Evolutionary conservation across 1,140 invertebrate genomes (phyloP), one percentile per base, ranked within the genome.

Genomic region (Drosophila paulistorum): DNA sequence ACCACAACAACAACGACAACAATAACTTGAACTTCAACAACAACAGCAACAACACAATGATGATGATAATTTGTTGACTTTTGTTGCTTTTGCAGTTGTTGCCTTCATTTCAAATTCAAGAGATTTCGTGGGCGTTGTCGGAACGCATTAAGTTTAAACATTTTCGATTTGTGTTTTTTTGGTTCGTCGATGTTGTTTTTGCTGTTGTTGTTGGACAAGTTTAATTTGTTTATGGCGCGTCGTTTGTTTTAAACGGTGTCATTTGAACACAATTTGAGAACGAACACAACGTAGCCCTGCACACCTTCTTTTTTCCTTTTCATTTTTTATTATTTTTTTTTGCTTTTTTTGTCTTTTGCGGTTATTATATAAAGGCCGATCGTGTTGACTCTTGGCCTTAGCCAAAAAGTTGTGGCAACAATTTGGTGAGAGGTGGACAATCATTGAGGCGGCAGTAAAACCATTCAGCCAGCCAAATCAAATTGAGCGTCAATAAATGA

Each of bases 351-450:
- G 17, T 51, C 10, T 3, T 23, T 51, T 10, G 14, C 45, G 17
- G 17, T 51, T 51, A 51, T 51, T 51, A 51, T 51, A 51, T 58
- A 37, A 35, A 35, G 55, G 61, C 62, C 11, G 81, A 75, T 82
- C 81, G 82, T 86, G 84, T 77, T 86, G 83, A 86, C 83, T 89
- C 70, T 86, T 86, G 73, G 77, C 84, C 83, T 77, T 68, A 73
- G 65, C 77, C 42, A 63, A 63, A 81, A 63, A 81, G 78, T 41
- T 51, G 45, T 23, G 45, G 61, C 65, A 71, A 82, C 82, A 85
- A 85, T 85, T 85, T 30, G 30, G 83, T 87, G 82, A 86, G 82
- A 82, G 79, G 68, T 87, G 82, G 80, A 73, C 71, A 73, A 77
- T 51, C 45, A 48, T 14, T 17, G 45, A 48, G 45, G 45, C 45